A percentile compares a stretch with the other conserved stretches of the same genome.
These are phyloP conservation scores for Saguinus midas DNA, from an alignment of 2,113 vertebrate species.

Conservation along the genomic window DNA sequence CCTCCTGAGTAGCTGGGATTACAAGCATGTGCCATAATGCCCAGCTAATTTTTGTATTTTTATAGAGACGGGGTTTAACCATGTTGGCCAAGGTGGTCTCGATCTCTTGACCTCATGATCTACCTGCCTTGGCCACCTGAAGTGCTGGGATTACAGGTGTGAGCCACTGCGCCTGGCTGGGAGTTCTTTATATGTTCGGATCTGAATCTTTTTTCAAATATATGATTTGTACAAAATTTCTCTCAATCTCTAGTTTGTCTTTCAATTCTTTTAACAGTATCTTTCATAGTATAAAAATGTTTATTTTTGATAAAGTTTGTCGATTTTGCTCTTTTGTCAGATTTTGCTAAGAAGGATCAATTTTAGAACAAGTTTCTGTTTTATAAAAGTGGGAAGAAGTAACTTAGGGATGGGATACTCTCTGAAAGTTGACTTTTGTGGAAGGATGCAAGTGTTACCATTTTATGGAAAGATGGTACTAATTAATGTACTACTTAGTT, in stretches of 20 bases:
- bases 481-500: not conserved
- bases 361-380: slow-evolving; percentile 29
- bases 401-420: not conserved
- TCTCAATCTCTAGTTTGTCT: not conserved
- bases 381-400: not conserved
- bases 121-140: no score
- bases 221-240: not conserved
- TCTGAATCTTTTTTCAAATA: not conserved
- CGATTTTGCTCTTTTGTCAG: not conserved
- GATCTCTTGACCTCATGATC: not conserved
- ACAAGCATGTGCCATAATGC: not conserved
- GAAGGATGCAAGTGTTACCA: not conserved
- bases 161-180: not conserved
- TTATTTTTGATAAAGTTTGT: slow-evolving; percentile 39
- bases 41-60: not conserved
- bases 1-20: not conserved
- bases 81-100: not conserved
- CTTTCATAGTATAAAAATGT: not conserved
- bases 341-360: slow-evolving; percentile 41
- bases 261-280: not conserved
- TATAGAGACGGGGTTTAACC: not conserved
- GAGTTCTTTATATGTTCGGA: not conserved
- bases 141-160: not conserved
- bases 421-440: slow-evolving; percentile 23
- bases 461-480: not conserved